phyloP scores from a whole-genome alignment of 2,888 invertebrate species.

The Synergus gifuensis region DNA sequence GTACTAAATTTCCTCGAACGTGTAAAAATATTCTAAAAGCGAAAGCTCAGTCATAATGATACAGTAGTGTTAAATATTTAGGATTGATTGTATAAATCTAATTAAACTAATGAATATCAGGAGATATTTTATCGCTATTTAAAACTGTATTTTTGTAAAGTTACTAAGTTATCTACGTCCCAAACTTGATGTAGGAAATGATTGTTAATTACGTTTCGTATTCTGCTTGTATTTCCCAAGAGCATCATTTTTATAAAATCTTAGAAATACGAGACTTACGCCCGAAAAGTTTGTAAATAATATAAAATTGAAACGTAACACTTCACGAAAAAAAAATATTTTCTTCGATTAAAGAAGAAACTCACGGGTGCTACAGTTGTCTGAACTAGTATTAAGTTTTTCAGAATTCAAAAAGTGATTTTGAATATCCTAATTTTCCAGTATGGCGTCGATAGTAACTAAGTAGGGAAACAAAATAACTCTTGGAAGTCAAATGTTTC shows the following conservation, averaged over 20 bases:
- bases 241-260: background rate
- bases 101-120: slow-evolving; percentile 18
- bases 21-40: slow-evolving; percentile 27
- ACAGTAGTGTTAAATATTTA: slow-evolving; percentile 16
- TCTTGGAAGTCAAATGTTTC: background rate
- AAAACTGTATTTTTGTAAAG: slow-evolving; percentile 24
- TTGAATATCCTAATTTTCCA: slow-evolving; percentile 1
- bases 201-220: slow-evolving; percentile 17
- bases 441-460: background rate
- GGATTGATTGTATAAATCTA: slow-evolving; percentile 4
- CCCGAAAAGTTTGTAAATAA: slow-evolving; percentile 32
- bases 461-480: background rate
- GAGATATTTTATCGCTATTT: slow-evolving; percentile 12
- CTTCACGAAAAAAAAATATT: background rate
- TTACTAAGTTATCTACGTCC: slow-evolving; percentile 17
- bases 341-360: background rate
- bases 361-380: slow-evolving; percentile 16
- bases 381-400: slow-evolving; percentile 28
- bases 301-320: background rate
- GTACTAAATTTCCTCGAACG: slow-evolving; percentile 30
- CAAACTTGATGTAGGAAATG: slow-evolving; percentile 12
- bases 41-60: slow-evolving; percentile 31
- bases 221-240: background rate
- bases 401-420: background rate
- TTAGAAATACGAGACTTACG: background rate